phyloP scores from a whole-genome alignment of 53 echinoderm and acorn worm genomes.

The Paracentrotus lividus region DNA sequence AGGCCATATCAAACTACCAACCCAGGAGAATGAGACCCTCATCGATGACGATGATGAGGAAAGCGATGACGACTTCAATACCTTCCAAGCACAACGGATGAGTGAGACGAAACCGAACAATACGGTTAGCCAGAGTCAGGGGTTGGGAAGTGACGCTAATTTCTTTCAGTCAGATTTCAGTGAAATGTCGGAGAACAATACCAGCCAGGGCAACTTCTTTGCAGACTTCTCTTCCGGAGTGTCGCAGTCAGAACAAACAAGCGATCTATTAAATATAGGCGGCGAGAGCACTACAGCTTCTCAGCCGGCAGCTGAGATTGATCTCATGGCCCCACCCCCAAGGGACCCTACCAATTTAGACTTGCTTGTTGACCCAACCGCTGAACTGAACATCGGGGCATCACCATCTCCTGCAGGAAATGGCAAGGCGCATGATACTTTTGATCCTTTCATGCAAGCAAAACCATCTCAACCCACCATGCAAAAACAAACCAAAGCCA shows the following conservation, averaged over 20 bases:
- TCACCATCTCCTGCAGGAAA: conserved; percentile 40
- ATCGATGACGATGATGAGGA: conserved; percentile 78
- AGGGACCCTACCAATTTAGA: conserved; percentile 86
- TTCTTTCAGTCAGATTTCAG: conserved; percentile 73
- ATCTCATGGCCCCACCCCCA: conserved; percentile 80
- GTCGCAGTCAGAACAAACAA: conserved; percentile 51
- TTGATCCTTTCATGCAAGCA: conserved; percentile 81
- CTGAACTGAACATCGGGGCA: conserved; percentile 41
- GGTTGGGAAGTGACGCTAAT: conserved; percentile 13
- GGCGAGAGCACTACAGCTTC: conserved; percentile 18
- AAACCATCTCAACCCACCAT: conserved; percentile 9
- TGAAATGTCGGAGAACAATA: conserved; percentile 37
- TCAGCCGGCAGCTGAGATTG: neutral
- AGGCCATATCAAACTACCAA: conserved; percentile 66
- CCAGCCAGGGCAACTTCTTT: conserved; percentile 44
- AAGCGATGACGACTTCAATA: conserved; percentile 87
- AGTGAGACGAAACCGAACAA: neutral
- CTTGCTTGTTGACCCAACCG: conserved; percentile 70
- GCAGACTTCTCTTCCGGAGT: conserved; percentile 59
- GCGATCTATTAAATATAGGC: conserved; percentile 85
- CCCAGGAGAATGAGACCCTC: conserved; percentile 71
- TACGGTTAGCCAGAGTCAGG: neutral
- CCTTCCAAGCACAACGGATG: conserved; percentile 79
- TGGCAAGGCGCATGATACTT: conserved; percentile 58
- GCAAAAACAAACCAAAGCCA: conserved; percentile 58